Evolutionary conservation across 2,888 invertebrate species (phyloP), one percentile per base, ranked within the genome.

Genomic region (Diarsia dahlii): DNA sequence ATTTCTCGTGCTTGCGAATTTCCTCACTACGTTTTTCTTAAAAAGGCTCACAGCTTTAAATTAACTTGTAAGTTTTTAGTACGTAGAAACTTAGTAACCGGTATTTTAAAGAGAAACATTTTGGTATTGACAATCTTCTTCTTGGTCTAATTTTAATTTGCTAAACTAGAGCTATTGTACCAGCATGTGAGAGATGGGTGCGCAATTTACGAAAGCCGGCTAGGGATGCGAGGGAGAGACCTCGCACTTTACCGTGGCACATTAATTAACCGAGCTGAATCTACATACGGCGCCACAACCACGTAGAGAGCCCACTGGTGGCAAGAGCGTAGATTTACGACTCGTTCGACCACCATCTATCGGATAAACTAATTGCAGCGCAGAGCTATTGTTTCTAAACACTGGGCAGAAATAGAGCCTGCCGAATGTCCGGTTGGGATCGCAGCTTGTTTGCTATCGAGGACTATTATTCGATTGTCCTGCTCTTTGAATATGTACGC

Each of bases 351-450:
- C 95, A 94, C 95, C 95, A 94, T 95, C 95, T 95, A 95, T 96
- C 94, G 93, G 95, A 95, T 95, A 94, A 95, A 96, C 95, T 95
- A 96, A 96, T 96, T 96, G 95, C 95, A 94, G 93, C 89, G 92
- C 92, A 91, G 92, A 94, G 95, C 95, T 95, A 96, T 96, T 96
- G 95, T 96, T 96, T 95, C 96, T 94, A 95, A 95, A 95, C 93
- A 93, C 93, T 92, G 90, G 94, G 91, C 93, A 92, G 93, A 93
- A 94, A 94, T 94, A 91, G 93, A 92, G 93, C 91, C 90, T 87
- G 89, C 89, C 85, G 80, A 84, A 82, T 87, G 75, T 83, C 87
- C 88, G 87, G 90, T 87, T 90, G 89, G 87, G 89, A 86, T 90
- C 90, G 86, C 85, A 89, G 90, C 91, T 94, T 93, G 94, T 93